Base-by-base conservation (phyloP, 2,797 vertebrate species). In the Rhodeus uyekii region DNA sequence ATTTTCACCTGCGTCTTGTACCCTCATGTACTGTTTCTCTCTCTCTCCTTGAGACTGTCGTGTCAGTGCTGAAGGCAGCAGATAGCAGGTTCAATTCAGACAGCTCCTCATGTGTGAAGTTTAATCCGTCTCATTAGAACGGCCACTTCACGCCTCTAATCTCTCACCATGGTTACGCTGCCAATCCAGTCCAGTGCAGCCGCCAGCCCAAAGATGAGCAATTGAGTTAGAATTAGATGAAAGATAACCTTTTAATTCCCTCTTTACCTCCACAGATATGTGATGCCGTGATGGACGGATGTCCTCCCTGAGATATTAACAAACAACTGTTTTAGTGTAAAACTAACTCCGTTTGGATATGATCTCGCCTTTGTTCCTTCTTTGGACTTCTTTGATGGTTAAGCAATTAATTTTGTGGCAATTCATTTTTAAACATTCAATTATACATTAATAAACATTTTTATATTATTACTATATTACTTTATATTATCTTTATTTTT, bases 31-130 rank as follows among this genome's bases (percentile, higher is more conserved):
- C 55, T 53, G 53, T 61, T 36, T 68, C 27, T 68, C 44, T 50
- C 32, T 39, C 48, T 38, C 60, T 75, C 19, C 65, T 1, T 58
- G 36, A 14, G 67, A 19, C 12, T 73, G 44, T 81, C 24, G 32
- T 60, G 10, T 69, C 2, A 44, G 24, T 36, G 48, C 44, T 74
- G 48, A 76, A 63, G 42, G 65, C 60, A 76, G 50, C 63, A 67
- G 87, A 88, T 84, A 82, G 78, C 53, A 78, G 84, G 63, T 86
- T 81, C 75, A 86, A 77, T 86, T 77, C 83, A 46, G 60, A 61
- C 36, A 80, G 60, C 58, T 78, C 44, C 72, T 78, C 81, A 83
- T 76, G 86, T 82, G 69, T 79, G 80, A 80, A 82, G 76, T 75
- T 77, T 84, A 86, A 86, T 82, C 83, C 85, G 72, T 83, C 58